Conservation (phyloP, 2,888 invertebrate genomes). For the Aspidapion aeneum region DNA sequence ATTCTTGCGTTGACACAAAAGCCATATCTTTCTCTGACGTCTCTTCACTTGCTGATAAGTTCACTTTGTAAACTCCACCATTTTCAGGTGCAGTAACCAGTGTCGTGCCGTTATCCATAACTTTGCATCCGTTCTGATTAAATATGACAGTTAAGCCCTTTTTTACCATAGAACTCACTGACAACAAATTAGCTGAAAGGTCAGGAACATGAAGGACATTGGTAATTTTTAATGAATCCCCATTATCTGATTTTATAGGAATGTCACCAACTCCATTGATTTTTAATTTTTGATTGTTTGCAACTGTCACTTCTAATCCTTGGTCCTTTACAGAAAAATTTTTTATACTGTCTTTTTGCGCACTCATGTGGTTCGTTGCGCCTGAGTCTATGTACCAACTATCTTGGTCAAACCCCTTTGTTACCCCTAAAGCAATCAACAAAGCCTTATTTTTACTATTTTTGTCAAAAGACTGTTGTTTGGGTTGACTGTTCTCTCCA, state of each 20-base stretch:
- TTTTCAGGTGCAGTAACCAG: neutral
- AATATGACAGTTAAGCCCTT: neutral
- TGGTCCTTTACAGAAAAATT: neutral
- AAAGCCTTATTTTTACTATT: neutral
- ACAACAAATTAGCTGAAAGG: neutral
- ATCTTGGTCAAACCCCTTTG: neutral
- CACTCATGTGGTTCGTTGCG: neutral
- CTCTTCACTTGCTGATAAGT: too few species aligned
- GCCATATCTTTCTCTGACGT: too few species aligned
- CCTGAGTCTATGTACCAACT: neutral
- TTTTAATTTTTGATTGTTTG: neutral
- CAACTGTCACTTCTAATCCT: neutral
- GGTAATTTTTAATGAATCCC: neutral
- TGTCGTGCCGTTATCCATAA: neutral
- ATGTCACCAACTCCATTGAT: neutral
- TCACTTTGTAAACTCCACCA: too few species aligned
- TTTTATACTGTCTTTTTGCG: neutral
- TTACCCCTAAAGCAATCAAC: neutral
- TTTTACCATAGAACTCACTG: neutral
- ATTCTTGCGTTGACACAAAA: too few species aligned
- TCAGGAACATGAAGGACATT: neutral
- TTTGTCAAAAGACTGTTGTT: neutral
- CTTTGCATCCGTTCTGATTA: neutral
- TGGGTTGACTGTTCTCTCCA: neutral
- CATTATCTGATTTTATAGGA: neutral